Conservation (phyloP, 1,140 invertebrate species). For the Macrosteles quadrilineatus region DNA sequence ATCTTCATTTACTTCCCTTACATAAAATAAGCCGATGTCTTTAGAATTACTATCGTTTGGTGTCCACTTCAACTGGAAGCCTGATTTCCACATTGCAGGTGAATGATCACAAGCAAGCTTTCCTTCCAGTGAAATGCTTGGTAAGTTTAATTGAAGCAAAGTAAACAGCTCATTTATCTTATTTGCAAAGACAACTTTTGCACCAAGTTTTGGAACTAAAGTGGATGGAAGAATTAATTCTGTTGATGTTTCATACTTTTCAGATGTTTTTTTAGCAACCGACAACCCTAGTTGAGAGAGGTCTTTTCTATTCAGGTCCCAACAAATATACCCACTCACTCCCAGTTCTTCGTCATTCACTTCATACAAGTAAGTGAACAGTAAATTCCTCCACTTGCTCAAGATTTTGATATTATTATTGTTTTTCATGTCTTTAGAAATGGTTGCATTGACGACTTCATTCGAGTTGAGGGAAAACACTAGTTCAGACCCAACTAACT, state of each 20-base stretch:
- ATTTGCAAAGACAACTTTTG: not conserved
- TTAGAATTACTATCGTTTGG: not conserved
- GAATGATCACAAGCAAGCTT: not conserved
- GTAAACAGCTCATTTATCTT: not conserved
- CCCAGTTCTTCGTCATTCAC: not conserved
- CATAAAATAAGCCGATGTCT: slow-evolving; percentile 13
- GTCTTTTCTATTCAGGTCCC: not conserved
- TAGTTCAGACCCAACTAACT: not conserved
- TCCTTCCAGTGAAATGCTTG: not conserved
- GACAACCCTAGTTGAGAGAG: not conserved
- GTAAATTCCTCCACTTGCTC: not conserved
- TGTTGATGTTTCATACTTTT: not conserved
- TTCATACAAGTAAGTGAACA: not conserved
- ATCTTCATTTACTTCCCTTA: not conserved
- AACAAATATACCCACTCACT: not conserved
- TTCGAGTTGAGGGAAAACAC: not conserved
- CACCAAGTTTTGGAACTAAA: not conserved
- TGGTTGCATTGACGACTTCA: not conserved
- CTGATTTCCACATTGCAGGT: not conserved
- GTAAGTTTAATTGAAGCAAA: not conserved
- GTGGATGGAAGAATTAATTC: not conserved
- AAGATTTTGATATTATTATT: not conserved
- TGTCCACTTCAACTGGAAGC: not conserved
- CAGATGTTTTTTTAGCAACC: not conserved
- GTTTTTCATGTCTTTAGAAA: not conserved